These are phyloP conservation scores for Proctacanthus coquilletti DNA, from an alignment of 1,140 invertebrate species.

Conservation along the genomic window DNA sequence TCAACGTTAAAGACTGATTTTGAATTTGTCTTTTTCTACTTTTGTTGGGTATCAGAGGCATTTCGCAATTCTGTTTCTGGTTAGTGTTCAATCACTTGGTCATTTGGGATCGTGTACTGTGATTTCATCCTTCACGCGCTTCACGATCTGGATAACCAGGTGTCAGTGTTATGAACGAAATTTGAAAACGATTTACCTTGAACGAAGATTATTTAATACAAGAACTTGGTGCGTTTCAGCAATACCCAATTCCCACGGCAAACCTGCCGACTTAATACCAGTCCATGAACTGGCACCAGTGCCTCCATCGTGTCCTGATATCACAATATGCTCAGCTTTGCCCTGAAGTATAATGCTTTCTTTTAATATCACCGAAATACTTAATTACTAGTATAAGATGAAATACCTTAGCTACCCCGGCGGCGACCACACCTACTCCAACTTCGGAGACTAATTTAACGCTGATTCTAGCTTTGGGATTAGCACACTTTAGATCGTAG, in stretches of 20 bases:
- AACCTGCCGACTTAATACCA: slow-evolving; percentile 83
- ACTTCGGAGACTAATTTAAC: slow-evolving; percentile 98
- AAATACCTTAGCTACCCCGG: slow-evolving; percentile 94
- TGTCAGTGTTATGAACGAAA: slow-evolving; percentile 24
- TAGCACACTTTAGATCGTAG: slow-evolving; percentile 96
- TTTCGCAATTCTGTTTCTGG: too few relatives aligned
- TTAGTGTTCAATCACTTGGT: too few relatives aligned
- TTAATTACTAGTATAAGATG: too few relatives aligned
- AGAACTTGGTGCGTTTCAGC: slow-evolving; percentile 96
- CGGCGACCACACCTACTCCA: slow-evolving; percentile 93
- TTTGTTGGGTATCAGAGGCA: too few relatives aligned
- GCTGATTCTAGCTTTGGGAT: slow-evolving; percentile 87
- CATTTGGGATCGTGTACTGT: too few relatives aligned
- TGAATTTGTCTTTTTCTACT: neutral
- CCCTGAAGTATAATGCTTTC: slow-evolving; percentile 40
- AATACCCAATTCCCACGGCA: slow-evolving; percentile 95
- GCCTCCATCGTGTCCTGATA: slow-evolving; percentile 96
- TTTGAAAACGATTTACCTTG: slow-evolving; percentile 34
- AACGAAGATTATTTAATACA: slow-evolving; percentile 88
- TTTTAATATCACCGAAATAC: neutral
- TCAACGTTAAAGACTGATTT: slow-evolving; percentile 2
- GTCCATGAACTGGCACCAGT: slow-evolving; percentile 98
- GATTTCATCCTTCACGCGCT: slow-evolving; percentile 2
- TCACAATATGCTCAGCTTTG: slow-evolving; percentile 96
- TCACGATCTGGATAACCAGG: slow-evolving; percentile 27